These are phyloP conservation scores for Istiophorus platypterus DNA, from an alignment of 2,113 vertebrate species.

Conservation along the genomic window DNA sequence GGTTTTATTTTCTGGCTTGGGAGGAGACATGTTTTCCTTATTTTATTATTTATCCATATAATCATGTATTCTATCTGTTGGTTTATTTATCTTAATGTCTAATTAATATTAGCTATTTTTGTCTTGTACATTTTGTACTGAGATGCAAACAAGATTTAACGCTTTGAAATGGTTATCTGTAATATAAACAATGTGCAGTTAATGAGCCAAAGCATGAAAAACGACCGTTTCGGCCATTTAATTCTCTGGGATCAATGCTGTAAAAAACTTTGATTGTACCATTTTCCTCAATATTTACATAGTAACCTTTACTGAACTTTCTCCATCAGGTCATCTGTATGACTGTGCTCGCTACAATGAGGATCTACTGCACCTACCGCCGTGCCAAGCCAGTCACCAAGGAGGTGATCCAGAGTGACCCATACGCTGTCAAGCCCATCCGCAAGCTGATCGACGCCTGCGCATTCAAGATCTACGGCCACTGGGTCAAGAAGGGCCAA, in stretches of 20 bases:
- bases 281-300: no score
- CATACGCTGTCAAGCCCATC: slow-evolving; percentile 92
- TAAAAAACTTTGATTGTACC: no score
- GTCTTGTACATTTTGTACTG: background rate
- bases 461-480: slow-evolving; percentile 96
- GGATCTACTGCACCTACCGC: slow-evolving; percentile 96
- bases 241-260: background rate
- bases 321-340: slow-evolving; percentile 90
- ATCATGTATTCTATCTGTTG: background rate
- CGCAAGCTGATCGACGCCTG: slow-evolving; percentile 95
- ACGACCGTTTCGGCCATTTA: background rate
- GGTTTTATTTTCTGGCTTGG: background rate
- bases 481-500: slow-evolving; percentile 99
- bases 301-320: background rate
- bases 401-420: slow-evolving; percentile 92
- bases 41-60: background rate
- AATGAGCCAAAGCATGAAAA: background rate
- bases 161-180: background rate
- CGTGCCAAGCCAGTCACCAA: slow-evolving; percentile 90
- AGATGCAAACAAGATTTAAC: background rate
- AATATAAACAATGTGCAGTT: background rate
- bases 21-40: background rate
- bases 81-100: background rate
- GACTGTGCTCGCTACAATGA: slow-evolving; percentile 93
- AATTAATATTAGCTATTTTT: background rate